Base-by-base conservation (phyloP, 1,140 invertebrate species). In the Protaetia brevitarsis region DNA sequence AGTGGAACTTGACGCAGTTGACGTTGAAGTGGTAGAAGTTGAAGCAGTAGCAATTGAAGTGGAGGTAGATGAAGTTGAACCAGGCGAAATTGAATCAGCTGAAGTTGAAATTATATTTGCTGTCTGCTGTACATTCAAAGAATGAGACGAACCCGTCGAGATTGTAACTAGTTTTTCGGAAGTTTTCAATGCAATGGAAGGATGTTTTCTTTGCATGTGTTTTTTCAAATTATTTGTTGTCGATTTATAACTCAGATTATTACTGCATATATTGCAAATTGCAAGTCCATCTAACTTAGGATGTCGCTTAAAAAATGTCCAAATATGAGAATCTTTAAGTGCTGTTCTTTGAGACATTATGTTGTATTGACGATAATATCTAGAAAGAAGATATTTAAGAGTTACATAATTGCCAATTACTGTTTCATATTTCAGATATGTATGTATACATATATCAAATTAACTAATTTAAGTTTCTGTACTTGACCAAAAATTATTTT, bases 181-280 rank as follows among this genome's bases (percentile, higher is more conserved):
- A 36, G 10, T 4, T 13, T 23, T 23, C 60, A 11, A 23, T 41
- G 36, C 10, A 62, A 69, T 28, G 16, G 64, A 21, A 10, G 70
- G 65, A 64, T 69, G 70, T 23, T 66, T 69, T 56, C 34, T 37
- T 61, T 57, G 23, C 11, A 71, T 13, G 16, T 71, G 69, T 67
- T 62, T 45, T 67, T 66, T 68, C 60, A 71, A 60, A 65, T 71
- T 71, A 1, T n/a, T 63, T 7, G 36, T 60, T 7, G 67, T 30
- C 4, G 67, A 68, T 60, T 68, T 71, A 31, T 58, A 68, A 13
- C 11, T 36, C 8, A 70, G 29, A 34, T 34, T 28, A 36, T 60
- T 16, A 23, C 68, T 61, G 26, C 66, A 70, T n/a, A 66, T 62
- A 68, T 70, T 65, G 41, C 66, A 68, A 28, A 57, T 65, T 37